Base-by-base conservation (phyloP, 1,140 invertebrate species). In the Rhopalosiphum padi region DNA sequence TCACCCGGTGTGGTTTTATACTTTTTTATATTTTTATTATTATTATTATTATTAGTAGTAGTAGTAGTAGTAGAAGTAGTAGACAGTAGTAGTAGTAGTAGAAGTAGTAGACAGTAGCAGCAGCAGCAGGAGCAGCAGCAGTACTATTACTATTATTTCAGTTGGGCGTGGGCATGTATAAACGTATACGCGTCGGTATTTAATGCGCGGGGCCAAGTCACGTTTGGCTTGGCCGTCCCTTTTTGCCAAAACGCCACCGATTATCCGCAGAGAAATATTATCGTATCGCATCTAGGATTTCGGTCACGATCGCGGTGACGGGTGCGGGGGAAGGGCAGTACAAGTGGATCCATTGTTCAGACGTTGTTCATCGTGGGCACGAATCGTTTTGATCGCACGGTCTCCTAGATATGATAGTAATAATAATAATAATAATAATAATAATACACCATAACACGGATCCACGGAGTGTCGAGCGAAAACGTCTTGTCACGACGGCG, bases 241-340 rank as follows among this genome's bases (percentile, higher is more conserved):
- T 35, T 89, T 53, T 91, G 68, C 90, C 90, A 91, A 91, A 91
- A 89, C 35, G 41, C 86, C 25, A 48, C 41, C 41, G 85, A 43
- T 87, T 46, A 46, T 43, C 25, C 43, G 11, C 43, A n/a, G 30
- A 77, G 60, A 77, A 77, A 43, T 46, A 46, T n/a, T 25, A 30
- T 30, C 15, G 25, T 46, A 87, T 35, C 25, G 37, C 68, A 68
- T 37, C 88, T 55, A 22, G 88, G 88, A 90, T 90, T 90, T 55
- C 6, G 46, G 88, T 91, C 90, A 91, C 90, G 55, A 77, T 18
- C 23, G 11, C 41, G 83, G 22, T 11, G 41, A 25, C 83, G 41
- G 6, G 7, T 22, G 55, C 8, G 55, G 7, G 60, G 30, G 60
- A 3, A 18, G 30, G 60, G 11, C 9, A 68, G 60, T 30, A 68